A percentile compares a stretch with the other conserved stretches of the same genome.
These are phyloP conservation scores for Luperina nickerlii DNA, from an alignment of 2,888 invertebrate species.

Conservation along the genomic window DNA sequence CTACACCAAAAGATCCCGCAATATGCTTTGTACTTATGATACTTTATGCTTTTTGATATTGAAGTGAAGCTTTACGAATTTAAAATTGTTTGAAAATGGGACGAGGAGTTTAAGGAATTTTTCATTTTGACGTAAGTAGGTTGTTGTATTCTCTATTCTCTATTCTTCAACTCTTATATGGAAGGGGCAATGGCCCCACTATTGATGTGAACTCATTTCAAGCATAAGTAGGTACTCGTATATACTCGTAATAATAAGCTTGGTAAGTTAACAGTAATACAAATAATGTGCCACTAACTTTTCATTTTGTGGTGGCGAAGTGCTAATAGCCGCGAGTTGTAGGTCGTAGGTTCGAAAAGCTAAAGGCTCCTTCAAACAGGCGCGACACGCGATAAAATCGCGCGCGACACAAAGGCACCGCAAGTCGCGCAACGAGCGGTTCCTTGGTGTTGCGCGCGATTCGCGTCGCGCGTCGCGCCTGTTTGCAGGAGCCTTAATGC, in stretches of 20 bases:
- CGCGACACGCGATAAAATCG: no score
- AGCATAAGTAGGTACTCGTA: no score
- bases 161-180: background rate
- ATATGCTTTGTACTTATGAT: slow-evolving; percentile 45
- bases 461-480: no score
- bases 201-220: background rate
- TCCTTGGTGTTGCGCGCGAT: no score
- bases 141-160: background rate
- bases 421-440: no score
- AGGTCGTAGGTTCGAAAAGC: no score
- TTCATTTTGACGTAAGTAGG: slow-evolving; percentile 3
- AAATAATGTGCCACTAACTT: background rate
- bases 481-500: no score
- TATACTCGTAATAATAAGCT: no score
- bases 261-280: background rate
- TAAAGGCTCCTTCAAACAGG: no score
- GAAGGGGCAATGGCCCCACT: background rate
- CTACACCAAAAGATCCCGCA: slow-evolving; percentile 45
- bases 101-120: slow-evolving; percentile 20
- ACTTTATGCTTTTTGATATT: slow-evolving; percentile 52
- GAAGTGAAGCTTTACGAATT: slow-evolving; percentile 47
- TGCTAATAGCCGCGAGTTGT: no score
- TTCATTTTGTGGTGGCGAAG: background rate
- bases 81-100: slow-evolving; percentile 38
- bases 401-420: no score